Percentiles rank a stretch among this genome's conserved stretches.
phyloP scores from a whole-genome alignment of 2,888 invertebrate genomes.

The Anticlea derivata region DNA sequence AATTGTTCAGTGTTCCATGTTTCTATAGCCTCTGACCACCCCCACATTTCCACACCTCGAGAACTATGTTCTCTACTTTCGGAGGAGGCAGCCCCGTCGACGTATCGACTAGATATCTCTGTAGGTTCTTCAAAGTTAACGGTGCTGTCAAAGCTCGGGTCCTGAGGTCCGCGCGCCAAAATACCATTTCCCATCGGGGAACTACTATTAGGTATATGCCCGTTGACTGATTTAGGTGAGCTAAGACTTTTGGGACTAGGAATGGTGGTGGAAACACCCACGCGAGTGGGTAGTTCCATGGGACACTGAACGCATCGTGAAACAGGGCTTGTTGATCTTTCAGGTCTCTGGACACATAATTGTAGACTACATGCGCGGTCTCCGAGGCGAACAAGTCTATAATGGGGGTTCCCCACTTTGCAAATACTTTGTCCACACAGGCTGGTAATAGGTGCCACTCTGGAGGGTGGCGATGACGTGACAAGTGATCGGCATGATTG shows the following conservation, averaged over 20 bases:
- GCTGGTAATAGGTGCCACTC: background rate
- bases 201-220: background rate
- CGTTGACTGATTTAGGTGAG: background rate
- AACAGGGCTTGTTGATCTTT: background rate
- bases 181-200: background rate
- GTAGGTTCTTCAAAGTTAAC: background rate
- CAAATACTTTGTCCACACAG: background rate
- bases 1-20: background rate
- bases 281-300: background rate
- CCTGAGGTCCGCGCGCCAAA: background rate
- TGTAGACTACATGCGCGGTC: background rate
- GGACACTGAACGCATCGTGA: background rate
- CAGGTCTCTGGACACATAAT: background rate
- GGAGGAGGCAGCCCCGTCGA: background rate
- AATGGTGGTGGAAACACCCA: slow-evolving; percentile 2
- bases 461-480: background rate
- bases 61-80: background rate
- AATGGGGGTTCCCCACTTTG: background rate
- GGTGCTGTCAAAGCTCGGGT: background rate
- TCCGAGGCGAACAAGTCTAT: background rate
- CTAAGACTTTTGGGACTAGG: background rate
- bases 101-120: background rate
- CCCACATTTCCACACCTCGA: slow-evolving; percentile 4
- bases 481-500: slow-evolving; percentile 8
- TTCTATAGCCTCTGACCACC: background rate